Evolutionary conservation across 2,113 vertebrate genomes (phyloP).

Genomic region (Crypturellus undulatus): DNA sequence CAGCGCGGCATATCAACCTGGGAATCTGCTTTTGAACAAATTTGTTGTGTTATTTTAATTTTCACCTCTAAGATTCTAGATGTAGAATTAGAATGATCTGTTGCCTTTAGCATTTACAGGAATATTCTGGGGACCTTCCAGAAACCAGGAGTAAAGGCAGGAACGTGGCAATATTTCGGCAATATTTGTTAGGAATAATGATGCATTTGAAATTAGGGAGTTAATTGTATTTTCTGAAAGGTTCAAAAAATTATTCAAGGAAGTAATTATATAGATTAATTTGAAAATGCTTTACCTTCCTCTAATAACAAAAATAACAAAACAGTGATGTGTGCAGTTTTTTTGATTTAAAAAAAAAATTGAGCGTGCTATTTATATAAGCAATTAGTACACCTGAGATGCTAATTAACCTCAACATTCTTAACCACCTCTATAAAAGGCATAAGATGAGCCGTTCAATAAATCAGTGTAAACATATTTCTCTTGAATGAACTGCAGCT

Average conservation of each 20-base stretch:
- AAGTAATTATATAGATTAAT: conserved; percentile 24
- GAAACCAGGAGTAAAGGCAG: neutral
- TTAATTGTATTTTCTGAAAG: conserved; percentile 11
- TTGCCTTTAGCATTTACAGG: conserved; percentile 24
- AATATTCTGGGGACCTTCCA: conserved; percentile 6
- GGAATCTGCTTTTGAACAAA: neutral
- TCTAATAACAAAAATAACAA: neutral
- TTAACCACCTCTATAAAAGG: neutral
- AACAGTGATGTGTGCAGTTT: neutral
- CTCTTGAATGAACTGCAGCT: neutral
- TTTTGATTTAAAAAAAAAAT: neutral
- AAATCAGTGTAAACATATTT: neutral
- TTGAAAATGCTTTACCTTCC: neutral
- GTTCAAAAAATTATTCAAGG: neutral
- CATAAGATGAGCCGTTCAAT: neutral
- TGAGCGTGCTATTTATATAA: neutral
- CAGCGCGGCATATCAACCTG: neutral
- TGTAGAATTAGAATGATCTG: neutral
- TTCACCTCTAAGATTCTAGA: neutral
- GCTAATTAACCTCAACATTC: conserved; percentile 7
- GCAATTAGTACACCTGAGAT: conserved; percentile 10
- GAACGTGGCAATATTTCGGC: neutral
- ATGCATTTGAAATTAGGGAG: neutral
- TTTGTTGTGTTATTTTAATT: neutral
- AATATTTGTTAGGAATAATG: neutral